Percentiles rank a stretch among this genome's conserved stretches.
These are phyloP conservation scores for Palythoa caribaeorum DNA, from an alignment of 92 coral and sea anemone species.

Conservation along the genomic window DNA sequence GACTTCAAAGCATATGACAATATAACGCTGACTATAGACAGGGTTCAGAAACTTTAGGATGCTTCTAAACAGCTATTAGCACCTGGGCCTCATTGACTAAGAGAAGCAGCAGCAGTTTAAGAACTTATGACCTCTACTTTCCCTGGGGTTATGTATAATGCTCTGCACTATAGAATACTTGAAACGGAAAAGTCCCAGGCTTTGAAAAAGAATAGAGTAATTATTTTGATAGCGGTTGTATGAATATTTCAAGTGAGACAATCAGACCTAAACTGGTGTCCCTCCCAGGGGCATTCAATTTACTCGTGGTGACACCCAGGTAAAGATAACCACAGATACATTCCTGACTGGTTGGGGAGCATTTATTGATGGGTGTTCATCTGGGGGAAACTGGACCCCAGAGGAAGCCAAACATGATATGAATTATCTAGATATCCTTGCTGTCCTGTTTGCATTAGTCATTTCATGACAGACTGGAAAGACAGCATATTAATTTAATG, in stretches of 20 bases:
- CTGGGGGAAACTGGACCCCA: not conserved
- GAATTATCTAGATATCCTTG: not conserved
- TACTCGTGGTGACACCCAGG: slow-evolving; percentile 44
- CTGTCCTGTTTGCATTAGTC: no score
- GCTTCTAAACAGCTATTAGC: not conserved
- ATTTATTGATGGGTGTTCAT: not conserved
- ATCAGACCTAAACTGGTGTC: slow-evolving; percentile 38
- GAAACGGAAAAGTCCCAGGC: slow-evolving; percentile 57
- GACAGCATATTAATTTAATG: no score
- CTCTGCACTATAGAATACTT: slow-evolving; percentile 55
- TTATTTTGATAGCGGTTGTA: slow-evolving; percentile 8
- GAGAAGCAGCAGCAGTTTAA: not conserved
- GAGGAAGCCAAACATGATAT: slow-evolving; percentile 55
- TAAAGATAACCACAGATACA: slow-evolving; percentile 62
- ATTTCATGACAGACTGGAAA: no score
- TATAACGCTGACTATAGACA: not conserved
- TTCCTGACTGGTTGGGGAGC: slow-evolving; percentile 36
- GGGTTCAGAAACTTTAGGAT: not conserved
- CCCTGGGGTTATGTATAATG: slow-evolving; percentile 40
- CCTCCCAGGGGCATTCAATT: slow-evolving; percentile 51
- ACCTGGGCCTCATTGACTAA: not conserved
- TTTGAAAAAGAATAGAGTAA: slow-evolving; percentile 23
- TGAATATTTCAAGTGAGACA: not conserved
- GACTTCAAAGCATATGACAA: not conserved
- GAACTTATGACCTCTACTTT: not conserved